Evolutionary conservation across 2,113 vertebrate genomes (phyloP).

Genomic region (human): GRCh38 chr18:67110001-67110500

Average conservation of each 20-base stretch:
- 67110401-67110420: neutral
- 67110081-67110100: neutral
- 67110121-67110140: neutral
- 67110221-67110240: neutral
- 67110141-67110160: neutral
- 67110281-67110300: rapidly evolving
- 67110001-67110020: neutral
- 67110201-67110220: neutral
- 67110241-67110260: neutral
- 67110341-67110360: neutral
- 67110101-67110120: too few relatives aligned
- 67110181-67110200: neutral
- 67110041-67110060: neutral
- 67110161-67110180: neutral
- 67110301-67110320: neutral
- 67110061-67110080: neutral
- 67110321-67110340: neutral
- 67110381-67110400: neutral
- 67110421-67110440: neutral
- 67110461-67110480: neutral
- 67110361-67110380: neutral
- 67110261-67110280: neutral
- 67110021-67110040: neutral
- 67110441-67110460: neutral
- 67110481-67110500: neutral